These are phyloP conservation scores for Drosophila nikananu DNA, from an alignment of 1,140 invertebrate genomes.

Conservation along the genomic window DNA sequence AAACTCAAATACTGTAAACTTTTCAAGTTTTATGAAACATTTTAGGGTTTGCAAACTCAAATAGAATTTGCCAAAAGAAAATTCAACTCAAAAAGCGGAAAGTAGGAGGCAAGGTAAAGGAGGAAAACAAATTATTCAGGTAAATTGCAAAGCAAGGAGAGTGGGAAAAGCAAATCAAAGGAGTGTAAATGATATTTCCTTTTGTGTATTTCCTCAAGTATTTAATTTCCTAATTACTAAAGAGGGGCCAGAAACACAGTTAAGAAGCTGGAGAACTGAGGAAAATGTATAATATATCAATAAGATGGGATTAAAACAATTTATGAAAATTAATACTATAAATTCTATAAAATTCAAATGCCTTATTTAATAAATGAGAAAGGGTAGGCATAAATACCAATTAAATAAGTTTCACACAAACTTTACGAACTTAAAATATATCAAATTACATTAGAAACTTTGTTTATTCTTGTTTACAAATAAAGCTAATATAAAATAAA, in stretches of 20 bases:
- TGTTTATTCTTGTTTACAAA: background rate
- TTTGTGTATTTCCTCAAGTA: conserved; percentile 21
- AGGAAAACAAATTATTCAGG: conserved; percentile 28
- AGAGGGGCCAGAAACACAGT: background rate
- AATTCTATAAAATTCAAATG: background rate
- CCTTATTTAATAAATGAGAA: background rate
- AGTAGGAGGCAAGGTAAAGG: background rate
- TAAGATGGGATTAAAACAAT: background rate
- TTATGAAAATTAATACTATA: too few relatives aligned
- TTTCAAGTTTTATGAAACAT: conserved; percentile 19
- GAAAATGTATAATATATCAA: conserved; percentile 2
- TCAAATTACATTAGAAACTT: background rate
- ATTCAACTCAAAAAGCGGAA: background rate
- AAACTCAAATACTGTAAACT: conserved; percentile 45
- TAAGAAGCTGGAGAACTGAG: background rate
- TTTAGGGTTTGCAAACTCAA: conserved; percentile 25
- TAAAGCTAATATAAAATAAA: background rate
- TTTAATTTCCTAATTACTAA: conserved; percentile 36
- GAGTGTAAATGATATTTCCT: conserved; percentile 40
- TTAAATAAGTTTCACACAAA: background rate
- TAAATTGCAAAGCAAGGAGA: conserved; percentile 13
- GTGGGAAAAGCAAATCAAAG: conserved; percentile 18
- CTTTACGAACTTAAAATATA: background rate
- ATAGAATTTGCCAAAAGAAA: conserved; percentile 24
- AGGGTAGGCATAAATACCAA: too few relatives aligned